These are phyloP conservation scores for Contarinia nasturtii DNA, from an alignment of 1,140 invertebrate species.

Conservation along the genomic window DNA sequence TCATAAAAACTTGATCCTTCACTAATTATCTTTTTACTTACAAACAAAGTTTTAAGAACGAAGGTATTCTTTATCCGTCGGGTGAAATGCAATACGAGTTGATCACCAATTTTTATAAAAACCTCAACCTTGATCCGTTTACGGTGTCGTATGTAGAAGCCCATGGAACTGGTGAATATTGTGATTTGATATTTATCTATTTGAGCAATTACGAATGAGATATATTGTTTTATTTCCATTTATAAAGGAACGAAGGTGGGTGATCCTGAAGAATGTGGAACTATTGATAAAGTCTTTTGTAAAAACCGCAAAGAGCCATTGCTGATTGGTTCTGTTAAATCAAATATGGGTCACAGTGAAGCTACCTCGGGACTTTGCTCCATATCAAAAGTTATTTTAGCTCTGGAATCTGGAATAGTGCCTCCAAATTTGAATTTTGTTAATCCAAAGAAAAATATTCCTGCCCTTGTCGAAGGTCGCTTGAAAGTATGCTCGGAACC, in stretches of 20 bases:
- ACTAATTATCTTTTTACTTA: conserved; percentile 60
- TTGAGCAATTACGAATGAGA: background rate
- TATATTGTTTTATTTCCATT: background rate
- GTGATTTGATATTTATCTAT: background rate
- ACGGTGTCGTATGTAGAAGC: conserved; percentile 70
- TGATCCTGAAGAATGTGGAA: conserved; percentile 75
- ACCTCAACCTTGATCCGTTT: conserved; percentile 52
- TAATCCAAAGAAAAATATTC: conserved; percentile 48
- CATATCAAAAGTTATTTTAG: conserved; percentile 57
- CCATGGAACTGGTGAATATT: conserved; percentile 70
- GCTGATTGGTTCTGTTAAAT: conserved; percentile 76
- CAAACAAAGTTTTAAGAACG: conserved; percentile 80
- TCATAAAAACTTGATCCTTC: conserved; percentile 63
- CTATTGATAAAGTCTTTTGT: conserved; percentile 69
- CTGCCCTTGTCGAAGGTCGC: conserved; percentile 45
- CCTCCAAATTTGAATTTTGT: conserved; percentile 66
- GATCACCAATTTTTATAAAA: conserved; percentile 68
- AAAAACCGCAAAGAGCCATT: conserved; percentile 44
- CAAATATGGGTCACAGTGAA: conserved; percentile 86
- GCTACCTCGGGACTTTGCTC: conserved; percentile 73
- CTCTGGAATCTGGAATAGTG: conserved; percentile 51
- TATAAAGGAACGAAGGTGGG: conserved; percentile 46
- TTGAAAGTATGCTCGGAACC: conserved; percentile 49
- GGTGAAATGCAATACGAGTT: conserved; percentile 61
- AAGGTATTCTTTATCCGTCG: conserved; percentile 82